phyloP scores from a whole-genome alignment of 2,888 invertebrate genomes.

The Nymphalis c-album region DNA sequence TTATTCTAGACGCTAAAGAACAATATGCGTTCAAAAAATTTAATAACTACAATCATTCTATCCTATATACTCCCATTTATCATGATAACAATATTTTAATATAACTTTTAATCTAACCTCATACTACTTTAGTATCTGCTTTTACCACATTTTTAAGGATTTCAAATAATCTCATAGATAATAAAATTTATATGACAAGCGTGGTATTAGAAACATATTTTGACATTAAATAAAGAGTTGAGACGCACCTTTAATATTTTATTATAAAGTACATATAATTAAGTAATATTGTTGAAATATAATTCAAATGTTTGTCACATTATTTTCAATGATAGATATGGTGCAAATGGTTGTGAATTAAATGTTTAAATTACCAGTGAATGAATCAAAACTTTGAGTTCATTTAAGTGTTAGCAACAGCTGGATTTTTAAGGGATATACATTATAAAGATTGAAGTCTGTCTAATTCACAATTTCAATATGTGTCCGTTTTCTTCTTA shows the following conservation, averaged over 20 bases:
- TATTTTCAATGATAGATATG: conserved; percentile 38
- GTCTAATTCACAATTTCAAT: conserved; percentile 2
- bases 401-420: conserved; percentile 20
- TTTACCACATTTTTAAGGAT: conserved; percentile 6
- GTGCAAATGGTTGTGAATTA: conserved; percentile 47
- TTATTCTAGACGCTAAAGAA: neutral
- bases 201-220: conserved; percentile 10
- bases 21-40: conserved; percentile 1
- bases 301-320: conserved; percentile 34
- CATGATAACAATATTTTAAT: conserved; percentile 24
- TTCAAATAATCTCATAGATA: conserved; percentile 12
- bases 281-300: conserved; percentile 23
- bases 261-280: conserved; percentile 17
- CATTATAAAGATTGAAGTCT: neutral
- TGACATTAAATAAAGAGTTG: conserved; percentile 5
- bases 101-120: conserved; percentile 22
- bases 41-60: conserved; percentile 2
- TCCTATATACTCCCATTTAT: conserved; percentile 11
- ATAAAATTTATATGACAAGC: conserved; percentile 11
- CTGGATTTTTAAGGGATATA: neutral
- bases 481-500: neutral
- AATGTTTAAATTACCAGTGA: conserved; percentile 35
- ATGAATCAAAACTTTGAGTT: conserved; percentile 26
- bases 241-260: conserved; percentile 12
- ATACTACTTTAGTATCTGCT: conserved; percentile 14